phyloP scores from a whole-genome alignment of 2,888 invertebrate species.

The Aproaerema taeniolella region DNA sequence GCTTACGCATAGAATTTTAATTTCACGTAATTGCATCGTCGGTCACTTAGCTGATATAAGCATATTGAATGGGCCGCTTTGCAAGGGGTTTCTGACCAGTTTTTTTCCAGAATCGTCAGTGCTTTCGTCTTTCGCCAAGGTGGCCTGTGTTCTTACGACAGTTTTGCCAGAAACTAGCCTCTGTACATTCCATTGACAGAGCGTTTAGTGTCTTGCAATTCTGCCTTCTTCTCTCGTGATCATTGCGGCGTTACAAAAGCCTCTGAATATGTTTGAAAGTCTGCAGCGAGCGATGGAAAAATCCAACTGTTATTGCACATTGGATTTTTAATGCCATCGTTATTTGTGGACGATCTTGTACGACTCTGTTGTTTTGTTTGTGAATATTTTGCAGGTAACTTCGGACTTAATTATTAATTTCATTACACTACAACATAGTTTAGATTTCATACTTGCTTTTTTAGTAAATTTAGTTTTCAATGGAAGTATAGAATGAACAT shows the following conservation, averaged over 20 bases:
- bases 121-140: neutral
- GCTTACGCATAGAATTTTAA: neutral
- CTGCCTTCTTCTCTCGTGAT: conserved; percentile 40
- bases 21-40: neutral
- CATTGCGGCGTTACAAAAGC: conserved; percentile 40
- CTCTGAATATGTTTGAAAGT: conserved; percentile 39
- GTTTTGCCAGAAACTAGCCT: conserved; percentile 56
- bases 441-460: neutral
- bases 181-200: conserved; percentile 49
- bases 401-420: neutral
- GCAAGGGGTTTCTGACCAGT: conserved; percentile 27
- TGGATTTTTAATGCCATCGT: conserved; percentile 71
- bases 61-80: conserved; percentile 23
- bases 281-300: conserved; percentile 68
- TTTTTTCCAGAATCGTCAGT: conserved; percentile 34
- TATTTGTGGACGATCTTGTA: conserved; percentile 63
- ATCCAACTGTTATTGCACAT: conserved; percentile 66
- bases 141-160: conserved; percentile 16
- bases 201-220: conserved; percentile 48
- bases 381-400: conserved; percentile 15
- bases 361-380: conserved; percentile 31
- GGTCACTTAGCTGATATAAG: neutral
- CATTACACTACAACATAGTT: neutral
- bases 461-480: neutral
- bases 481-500: neutral